Evolutionary conservation across 1,140 invertebrate genomes (phyloP), one percentile per base, ranked within the genome.

Genomic region (Hypsibius dujardini): DNA sequence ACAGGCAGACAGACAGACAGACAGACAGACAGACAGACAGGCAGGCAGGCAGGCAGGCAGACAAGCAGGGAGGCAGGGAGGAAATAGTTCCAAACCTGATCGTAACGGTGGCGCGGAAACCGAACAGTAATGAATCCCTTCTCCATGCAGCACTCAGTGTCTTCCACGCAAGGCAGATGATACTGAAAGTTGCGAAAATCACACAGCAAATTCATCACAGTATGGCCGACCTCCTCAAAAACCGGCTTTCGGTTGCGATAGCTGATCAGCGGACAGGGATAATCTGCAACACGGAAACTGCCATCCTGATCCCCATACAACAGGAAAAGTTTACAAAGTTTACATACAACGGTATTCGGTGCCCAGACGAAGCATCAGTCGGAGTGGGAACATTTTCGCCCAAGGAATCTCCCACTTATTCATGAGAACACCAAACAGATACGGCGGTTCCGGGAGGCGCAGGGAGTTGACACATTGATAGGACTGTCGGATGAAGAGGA

Each of bases 181-280:
- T 92, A 93, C 1, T 88, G 85, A 78, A 86, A 92, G 78, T 90
- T 91, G 71, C 89, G 82, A 78, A 92, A 92, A 81, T 92, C 84
- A 2, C 89, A 89, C 71, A 92, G 79, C 50, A 92, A 82, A 81
- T 90, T 92, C 81, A 92, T 90, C 69, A 93, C 90, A 3, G 90
- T 92, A 75, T 92, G 89, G 12, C 90, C 90, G 71, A 92, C 89
- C 81, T 93, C 89, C 67, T 85, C 88, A 78, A 88, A 93, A 1
- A 91, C 87, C 0, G 90, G 86, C 72, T 89, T 87, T 15, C 90
- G 78, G 76, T 87, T 84, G 40, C 88, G 81, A 42, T 88, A 84
- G n/a, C 89, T 90, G 46, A 92, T 85, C 46, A 92, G 78, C 0
- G 90, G 88, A 77, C 87, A 89, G 1, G 90, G 90, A 81, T 92